Conservation (phyloP, 2,888 invertebrate species). For the Ophraella communa region DNA sequence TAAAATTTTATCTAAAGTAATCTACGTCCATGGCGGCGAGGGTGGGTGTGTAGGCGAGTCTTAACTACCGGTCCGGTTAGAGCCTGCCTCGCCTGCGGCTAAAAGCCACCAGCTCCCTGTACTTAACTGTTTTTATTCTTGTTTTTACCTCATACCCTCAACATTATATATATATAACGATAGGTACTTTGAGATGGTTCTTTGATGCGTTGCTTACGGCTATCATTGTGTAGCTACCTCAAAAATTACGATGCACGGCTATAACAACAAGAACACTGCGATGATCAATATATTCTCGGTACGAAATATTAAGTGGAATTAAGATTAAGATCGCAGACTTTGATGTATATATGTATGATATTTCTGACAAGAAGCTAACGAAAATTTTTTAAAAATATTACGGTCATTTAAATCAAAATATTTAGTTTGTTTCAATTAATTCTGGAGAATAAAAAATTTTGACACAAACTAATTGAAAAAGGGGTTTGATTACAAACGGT, state of each 20-base stretch:
- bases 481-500: too few relatives aligned
- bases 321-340: constrained; percentile 35
- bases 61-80: constrained; percentile 51
- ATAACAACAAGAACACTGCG: constrained; percentile 38
- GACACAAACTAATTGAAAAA: too few relatives aligned
- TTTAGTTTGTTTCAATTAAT: too few relatives aligned
- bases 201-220: constrained; percentile 43
- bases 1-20: neutral
- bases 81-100: constrained; percentile 47
- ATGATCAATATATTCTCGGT: constrained; percentile 34
- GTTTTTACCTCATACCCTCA: constrained; percentile 40
- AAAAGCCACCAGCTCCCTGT: constrained; percentile 51
- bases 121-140: constrained; percentile 49
- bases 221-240: constrained; percentile 43
- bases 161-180: constrained; percentile 36
- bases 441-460: too few relatives aligned
- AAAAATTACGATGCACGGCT: constrained; percentile 40
- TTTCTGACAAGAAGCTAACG: neutral
- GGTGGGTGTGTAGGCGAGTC: constrained; percentile 54
- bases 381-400: too few relatives aligned
- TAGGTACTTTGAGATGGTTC: constrained; percentile 41
- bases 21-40: constrained; percentile 40
- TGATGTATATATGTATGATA: neutral
- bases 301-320: constrained; percentile 39
- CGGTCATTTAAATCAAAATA: too few relatives aligned